Evolutionary conservation across 1,140 invertebrate species (phyloP).

Genomic region (Chironomus tepperi): DNA sequence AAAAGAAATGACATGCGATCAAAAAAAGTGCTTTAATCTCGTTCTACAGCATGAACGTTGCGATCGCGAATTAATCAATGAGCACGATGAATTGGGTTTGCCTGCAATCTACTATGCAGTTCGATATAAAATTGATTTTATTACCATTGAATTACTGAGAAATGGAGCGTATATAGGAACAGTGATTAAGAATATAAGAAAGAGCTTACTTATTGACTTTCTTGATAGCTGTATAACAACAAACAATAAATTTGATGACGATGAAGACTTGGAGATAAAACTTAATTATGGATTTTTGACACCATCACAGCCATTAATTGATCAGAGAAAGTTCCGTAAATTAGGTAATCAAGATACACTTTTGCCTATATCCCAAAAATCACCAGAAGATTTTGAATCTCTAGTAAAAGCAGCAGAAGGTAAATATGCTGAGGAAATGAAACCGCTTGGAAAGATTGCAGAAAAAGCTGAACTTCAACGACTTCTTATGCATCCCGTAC

Average conservation of each 20-base stretch:
- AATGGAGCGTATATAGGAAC: constrained; percentile 38
- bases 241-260: constrained; percentile 50
- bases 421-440: constrained; percentile 52
- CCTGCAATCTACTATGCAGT: background rate
- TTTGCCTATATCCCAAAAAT: background rate
- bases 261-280: constrained; percentile 57
- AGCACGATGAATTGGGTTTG: background rate
- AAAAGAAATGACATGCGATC: background rate
- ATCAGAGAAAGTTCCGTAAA: constrained; percentile 35
- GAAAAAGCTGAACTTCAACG: constrained; percentile 50
- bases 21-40: background rate
- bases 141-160: constrained; percentile 36
- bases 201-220: constrained; percentile 49
- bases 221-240: constrained; percentile 60
- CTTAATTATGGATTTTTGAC: constrained; percentile 63
- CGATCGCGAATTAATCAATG: background rate
- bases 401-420: constrained; percentile 35
- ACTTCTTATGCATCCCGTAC: constrained; percentile 67
- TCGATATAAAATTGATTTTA: background rate
- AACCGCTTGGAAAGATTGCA: constrained; percentile 56
- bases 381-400: background rate
- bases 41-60: background rate
- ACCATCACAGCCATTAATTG: constrained; percentile 32
- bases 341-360: constrained; percentile 32
- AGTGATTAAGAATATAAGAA: background rate